A percentile compares a stretch with the other conserved stretches of the same genome.
These are phyloP conservation scores for Aldrovandia affinis DNA, from an alignment of 2,797 vertebrate species.

Conservation along the genomic window DNA sequence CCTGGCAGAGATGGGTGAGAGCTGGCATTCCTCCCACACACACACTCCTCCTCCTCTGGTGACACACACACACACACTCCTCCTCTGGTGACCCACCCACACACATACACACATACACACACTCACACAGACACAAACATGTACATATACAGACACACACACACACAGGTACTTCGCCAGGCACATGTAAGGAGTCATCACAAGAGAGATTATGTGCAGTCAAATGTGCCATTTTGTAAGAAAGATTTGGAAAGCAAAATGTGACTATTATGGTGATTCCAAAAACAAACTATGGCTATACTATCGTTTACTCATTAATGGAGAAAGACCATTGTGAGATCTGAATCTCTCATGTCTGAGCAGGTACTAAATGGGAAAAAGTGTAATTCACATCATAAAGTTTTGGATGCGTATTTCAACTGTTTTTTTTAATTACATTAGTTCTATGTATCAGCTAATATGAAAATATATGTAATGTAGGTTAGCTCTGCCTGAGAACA, in stretches of 20 bases:
- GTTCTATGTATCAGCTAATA: neutral
- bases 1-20: constrained; percentile 90
- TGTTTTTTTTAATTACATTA: neutral
- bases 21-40: neutral
- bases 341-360: neutral
- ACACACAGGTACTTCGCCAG: too few species aligned
- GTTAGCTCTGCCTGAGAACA: too few species aligned
- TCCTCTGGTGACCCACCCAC: neutral
- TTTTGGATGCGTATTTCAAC: neutral
- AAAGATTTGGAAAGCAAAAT: too few species aligned
- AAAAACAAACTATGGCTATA: too few species aligned
- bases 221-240: too few species aligned
- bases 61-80: neutral
- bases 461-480: neutral
- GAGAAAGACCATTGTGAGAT: neutral
- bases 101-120: neutral
- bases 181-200: too few species aligned
- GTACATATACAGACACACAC: neutral
- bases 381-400: neutral
- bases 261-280: too few species aligned
- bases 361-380: neutral
- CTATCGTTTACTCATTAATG: too few species aligned
- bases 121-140: neutral
- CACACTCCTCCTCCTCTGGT: neutral
- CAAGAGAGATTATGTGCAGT: too few species aligned